Evolutionary conservation across 2,113 vertebrate genomes (phyloP).

Genomic region (Ictidomys tridecemlineatus): DNA sequence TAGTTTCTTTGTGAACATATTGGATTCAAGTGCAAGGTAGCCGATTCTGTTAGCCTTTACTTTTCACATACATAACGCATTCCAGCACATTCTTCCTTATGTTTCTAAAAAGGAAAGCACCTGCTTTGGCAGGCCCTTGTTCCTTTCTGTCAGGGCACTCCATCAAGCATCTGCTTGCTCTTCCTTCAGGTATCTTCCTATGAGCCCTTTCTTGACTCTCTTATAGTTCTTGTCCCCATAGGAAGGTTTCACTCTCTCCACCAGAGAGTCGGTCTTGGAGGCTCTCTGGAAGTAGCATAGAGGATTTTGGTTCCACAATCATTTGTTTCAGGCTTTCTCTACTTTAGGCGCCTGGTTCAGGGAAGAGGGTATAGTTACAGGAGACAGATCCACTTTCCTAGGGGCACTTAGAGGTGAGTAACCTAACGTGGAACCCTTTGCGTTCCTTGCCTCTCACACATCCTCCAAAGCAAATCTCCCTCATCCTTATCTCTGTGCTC

Average conservation of each 20-base stretch:
- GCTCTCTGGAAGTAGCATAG: neutral
- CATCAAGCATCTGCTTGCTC: neutral
- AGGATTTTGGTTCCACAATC: neutral
- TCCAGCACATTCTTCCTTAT: neutral
- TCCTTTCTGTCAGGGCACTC: neutral
- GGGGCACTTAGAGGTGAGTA: neutral
- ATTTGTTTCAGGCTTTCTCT: neutral
- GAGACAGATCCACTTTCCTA: neutral
- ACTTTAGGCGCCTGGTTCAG: neutral
- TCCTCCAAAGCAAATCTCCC: neutral
- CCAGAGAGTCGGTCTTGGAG: neutral
- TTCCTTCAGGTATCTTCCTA: neutral
- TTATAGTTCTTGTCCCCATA: neutral
- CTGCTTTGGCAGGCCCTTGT: neutral
- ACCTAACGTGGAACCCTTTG: neutral
- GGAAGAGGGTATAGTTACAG: neutral
- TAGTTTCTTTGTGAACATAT: neutral
- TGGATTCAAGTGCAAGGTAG: neutral
- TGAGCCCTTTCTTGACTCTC: neutral
- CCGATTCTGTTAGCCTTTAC: neutral
- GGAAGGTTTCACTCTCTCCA: neutral
- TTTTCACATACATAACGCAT: slow-evolving; percentile 1
- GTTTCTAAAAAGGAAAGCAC: neutral
- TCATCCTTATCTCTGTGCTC: neutral
- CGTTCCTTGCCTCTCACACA: neutral